Conservation (phyloP, 1,140 invertebrate genomes). For the Drosophila bifasciata region DNA sequence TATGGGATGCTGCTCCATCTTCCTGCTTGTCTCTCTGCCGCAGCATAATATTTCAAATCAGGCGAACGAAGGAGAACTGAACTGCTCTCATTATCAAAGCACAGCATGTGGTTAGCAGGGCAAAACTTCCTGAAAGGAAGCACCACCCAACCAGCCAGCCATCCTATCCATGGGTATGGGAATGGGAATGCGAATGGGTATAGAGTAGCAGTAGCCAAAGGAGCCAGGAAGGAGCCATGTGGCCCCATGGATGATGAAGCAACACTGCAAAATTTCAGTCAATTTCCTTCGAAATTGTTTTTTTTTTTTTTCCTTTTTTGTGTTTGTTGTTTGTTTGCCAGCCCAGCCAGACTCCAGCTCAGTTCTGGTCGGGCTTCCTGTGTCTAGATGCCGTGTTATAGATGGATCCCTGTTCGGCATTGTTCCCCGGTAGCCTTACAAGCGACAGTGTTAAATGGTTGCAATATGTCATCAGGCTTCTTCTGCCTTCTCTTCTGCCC, state of each 20-base stretch:
- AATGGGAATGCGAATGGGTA: too few relatives aligned
- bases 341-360: slow-evolving; percentile 56
- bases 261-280: slow-evolving; percentile 82
- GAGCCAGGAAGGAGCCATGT: slow-evolving; percentile 50
- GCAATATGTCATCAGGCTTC: slow-evolving; percentile 82
- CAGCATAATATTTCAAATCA: slow-evolving; percentile 80
- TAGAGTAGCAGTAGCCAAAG: background rate
- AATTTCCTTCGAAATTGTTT: slow-evolving; percentile 82
- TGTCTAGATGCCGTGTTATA: slow-evolving; percentile 34
- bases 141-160: slow-evolving; percentile 26
- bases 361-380: slow-evolving; percentile 60
- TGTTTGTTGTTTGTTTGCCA: slow-evolving; percentile 63
- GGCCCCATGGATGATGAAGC: slow-evolving; percentile 68
- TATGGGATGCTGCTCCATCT: slow-evolving; percentile 32
- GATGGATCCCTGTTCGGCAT: slow-evolving; percentile 43
- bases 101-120: slow-evolving; percentile 81
- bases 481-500: slow-evolving; percentile 34
- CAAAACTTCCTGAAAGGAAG: slow-evolving; percentile 60
- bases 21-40: slow-evolving; percentile 40
- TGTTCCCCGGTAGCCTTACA: slow-evolving; percentile 69
- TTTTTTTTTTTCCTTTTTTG: slow-evolving; percentile 8
- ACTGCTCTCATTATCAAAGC: slow-evolving; percentile 79
- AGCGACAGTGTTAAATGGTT: slow-evolving; percentile 83
- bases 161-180: too few relatives aligned
- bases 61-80: slow-evolving; percentile 55